phyloP scores from a whole-genome alignment of 2,797 vertebrate species.

The Toxotes lorentzi region DNA sequence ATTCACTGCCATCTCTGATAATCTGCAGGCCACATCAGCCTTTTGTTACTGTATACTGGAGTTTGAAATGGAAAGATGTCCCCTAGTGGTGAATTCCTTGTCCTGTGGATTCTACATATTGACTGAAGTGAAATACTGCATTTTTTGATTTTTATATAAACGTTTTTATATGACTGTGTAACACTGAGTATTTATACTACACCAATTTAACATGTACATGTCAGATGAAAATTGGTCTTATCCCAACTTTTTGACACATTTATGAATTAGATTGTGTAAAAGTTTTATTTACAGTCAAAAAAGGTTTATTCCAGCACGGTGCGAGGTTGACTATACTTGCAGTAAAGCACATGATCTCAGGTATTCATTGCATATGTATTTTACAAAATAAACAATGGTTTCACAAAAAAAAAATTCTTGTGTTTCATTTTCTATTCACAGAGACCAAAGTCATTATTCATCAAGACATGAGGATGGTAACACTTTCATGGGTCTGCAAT shows the following conservation, averaged over 20 bases:
- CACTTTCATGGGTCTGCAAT: not conserved
- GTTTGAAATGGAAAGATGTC: constrained; percentile 13
- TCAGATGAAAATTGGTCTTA: constrained; percentile 19
- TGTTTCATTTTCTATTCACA: not conserved
- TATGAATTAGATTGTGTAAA: constrained; percentile 20
- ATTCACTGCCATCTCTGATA: constrained; percentile 32
- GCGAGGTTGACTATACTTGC: constrained; percentile 57
- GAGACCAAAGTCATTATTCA: not conserved
- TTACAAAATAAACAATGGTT: constrained; percentile 57
- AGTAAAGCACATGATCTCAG: constrained; percentile 66
- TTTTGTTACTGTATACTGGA: constrained; percentile 42
- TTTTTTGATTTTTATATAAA: constrained; percentile 26
- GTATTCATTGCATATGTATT: constrained; percentile 42
- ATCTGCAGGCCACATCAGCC: constrained; percentile 6
- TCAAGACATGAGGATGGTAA: not conserved
- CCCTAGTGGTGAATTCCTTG: constrained; percentile 18
- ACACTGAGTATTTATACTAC: constrained; percentile 72
- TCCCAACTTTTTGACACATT: constrained; percentile 9
- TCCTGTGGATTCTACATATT: constrained; percentile 40
- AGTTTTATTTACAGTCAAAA: constrained; percentile 34
- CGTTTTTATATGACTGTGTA: constrained; percentile 30
- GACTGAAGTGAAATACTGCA: constrained; percentile 37
- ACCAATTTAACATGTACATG: constrained; percentile 19
- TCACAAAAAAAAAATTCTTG: constrained; percentile 11
- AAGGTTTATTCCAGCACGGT: constrained; percentile 53